Evolutionary conservation across 2,113 vertebrate species (phyloP).

Genomic region (Oreotrochilus melanogaster): DNA sequence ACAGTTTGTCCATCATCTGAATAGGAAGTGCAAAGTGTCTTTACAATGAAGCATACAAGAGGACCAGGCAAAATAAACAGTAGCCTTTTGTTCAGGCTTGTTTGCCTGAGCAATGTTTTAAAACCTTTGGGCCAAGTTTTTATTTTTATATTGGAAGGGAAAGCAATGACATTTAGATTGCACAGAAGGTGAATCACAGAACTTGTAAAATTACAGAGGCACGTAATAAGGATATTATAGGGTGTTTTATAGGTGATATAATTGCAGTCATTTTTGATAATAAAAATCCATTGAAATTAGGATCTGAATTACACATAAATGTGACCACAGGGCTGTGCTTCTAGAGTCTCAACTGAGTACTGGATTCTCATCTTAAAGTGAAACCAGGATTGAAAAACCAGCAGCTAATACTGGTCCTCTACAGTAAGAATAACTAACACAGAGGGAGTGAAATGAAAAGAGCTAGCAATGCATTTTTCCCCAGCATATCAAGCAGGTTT

Average conservation of each 20-base stretch:
- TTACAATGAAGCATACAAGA: background rate
- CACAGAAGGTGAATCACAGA: background rate
- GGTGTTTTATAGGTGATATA: constrained; percentile 20
- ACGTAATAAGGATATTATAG: constrained; percentile 47
- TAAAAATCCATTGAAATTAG: constrained; percentile 65
- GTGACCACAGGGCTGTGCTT: constrained; percentile 30
- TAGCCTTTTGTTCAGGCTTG: background rate
- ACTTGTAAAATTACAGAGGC: constrained; percentile 30
- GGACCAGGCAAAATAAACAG: background rate
- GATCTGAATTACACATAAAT: constrained; percentile 68
- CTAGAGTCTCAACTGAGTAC: constrained; percentile 49
- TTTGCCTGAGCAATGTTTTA: background rate
- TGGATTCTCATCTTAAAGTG: constrained; percentile 65
- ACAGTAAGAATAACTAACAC: constrained; percentile 76
- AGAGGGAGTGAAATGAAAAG: constrained; percentile 78
- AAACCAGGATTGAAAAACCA: constrained; percentile 62
- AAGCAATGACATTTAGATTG: background rate
- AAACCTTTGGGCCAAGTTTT: constrained; percentile 1
- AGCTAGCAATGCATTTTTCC: constrained; percentile 79
- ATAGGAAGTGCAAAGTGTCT: background rate
- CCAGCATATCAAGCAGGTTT: constrained; percentile 87
- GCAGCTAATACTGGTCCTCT: constrained; percentile 60
- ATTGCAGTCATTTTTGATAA: constrained; percentile 55
- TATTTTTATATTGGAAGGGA: background rate
- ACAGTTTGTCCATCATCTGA: background rate